Base-by-base conservation (phyloP, 2,797 vertebrate species). In the Pangasius djambal region DNA sequence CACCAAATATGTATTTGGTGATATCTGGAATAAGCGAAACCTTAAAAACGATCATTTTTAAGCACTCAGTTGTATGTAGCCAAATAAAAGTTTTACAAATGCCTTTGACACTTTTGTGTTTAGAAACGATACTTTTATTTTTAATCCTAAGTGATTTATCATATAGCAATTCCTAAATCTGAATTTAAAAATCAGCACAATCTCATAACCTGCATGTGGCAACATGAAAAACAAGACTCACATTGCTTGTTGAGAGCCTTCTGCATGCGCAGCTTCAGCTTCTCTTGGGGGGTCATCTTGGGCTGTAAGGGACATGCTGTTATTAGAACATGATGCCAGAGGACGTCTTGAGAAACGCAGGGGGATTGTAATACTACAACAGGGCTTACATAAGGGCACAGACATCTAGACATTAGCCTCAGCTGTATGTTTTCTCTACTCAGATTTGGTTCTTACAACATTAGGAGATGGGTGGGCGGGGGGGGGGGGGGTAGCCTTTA, bases 191-290 rank as follows among this genome's bases (percentile, higher is more conserved):
- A 57, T 20, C n/a, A 1, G 15, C 16, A 57, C 25, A 31, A 37
- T 59, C 52, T 34, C 31, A 59, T 44, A 40, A 34, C 16, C 25
- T 25, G 18, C 20, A 50, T 16, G 40, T 50, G 4, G 6, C 16
- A 13, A 34, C 25, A 3, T 22, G 12, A 78, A 63, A 28, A 28
- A 48, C 20, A 55, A 25, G 6, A 95, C 96, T 94, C 93, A 98
- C 98, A 98, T 91, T 99, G 98, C 93, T 97, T 97, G 96, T 98
- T 99, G 88, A 99, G 96, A 0, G 98, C 98, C 94, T 97, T 98
- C 94, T 98, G 97, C 98, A 99, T 99, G 34, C 96, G 95, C 18
- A 98, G 93, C 93, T 98, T 99, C 91, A 99, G 95, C 85, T 97
- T 97, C 93, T 99, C 98, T 95, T 98, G 98, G 0, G 98, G 98